These are phyloP conservation scores for Tenualosa thibaudeaui DNA, from an alignment of 2,797 vertebrate species.

Conservation along the genomic window DNA sequence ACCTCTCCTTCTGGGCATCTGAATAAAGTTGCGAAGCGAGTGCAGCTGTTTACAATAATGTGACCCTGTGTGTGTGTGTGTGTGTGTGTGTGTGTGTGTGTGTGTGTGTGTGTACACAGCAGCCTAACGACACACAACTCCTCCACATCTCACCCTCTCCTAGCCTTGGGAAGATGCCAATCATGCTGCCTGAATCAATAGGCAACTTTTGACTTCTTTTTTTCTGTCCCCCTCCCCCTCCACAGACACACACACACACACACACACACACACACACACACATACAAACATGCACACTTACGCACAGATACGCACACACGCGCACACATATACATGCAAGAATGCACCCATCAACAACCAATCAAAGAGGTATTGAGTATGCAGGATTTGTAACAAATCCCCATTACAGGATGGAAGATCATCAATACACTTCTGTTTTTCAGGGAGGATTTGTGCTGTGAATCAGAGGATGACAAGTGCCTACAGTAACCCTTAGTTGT, in stretches of 20 bases:
- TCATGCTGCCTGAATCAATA: slow-evolving; percentile 20
- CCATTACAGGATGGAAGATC: background rate
- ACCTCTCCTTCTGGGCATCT: background rate
- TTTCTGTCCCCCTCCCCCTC: background rate
- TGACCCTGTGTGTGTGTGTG: slow-evolving; percentile 6
- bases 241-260: too few relatives aligned
- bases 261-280: too few relatives aligned
- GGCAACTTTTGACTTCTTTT: background rate
- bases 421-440: slow-evolving; percentile 14
- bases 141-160: background rate
- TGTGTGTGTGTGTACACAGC: slow-evolving; percentile 8
- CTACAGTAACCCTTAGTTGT: background rate
- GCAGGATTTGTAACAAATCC: slow-evolving; percentile 11
- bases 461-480: background rate
- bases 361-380: slow-evolving; percentile 1
- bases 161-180: background rate
- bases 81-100: background rate
- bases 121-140: background rate
- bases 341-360: slow-evolving; percentile 3
- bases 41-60: slow-evolving; percentile 19
- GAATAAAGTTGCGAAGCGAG: background rate
- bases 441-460: slow-evolving; percentile 9
- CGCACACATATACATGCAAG: background rate
- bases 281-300: too few relatives aligned
- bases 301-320: too few relatives aligned